phyloP scores from a whole-genome alignment of 2,113 vertebrate species.

The Labrus mixtus region DNA sequence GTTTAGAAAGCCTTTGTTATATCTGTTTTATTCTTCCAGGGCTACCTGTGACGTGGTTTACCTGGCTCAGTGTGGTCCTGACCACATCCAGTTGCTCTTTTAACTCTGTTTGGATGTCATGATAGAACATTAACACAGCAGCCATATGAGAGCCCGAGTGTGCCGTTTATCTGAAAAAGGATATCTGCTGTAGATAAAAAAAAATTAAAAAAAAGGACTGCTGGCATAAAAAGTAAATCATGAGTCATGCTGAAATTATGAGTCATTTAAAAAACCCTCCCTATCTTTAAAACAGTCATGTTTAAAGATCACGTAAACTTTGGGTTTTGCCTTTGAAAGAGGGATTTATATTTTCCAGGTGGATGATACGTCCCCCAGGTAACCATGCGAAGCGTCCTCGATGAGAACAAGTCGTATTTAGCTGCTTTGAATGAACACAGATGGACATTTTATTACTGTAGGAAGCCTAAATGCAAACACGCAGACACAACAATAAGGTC shows the following conservation, averaged over 20 bases:
- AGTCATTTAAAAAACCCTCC: conserved; percentile 65
- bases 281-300: conserved; percentile 43
- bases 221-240: conserved; percentile 53
- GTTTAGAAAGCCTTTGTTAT: conserved; percentile 7
- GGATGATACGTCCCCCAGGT: neutral
- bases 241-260: conserved; percentile 74
- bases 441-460: neutral
- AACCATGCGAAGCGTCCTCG: too few species aligned
- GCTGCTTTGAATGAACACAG: neutral
- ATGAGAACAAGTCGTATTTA: neutral
- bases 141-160: conserved; percentile 29
- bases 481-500: neutral
- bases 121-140: conserved; percentile 35
- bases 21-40: neutral
- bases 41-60: conserved; percentile 36
- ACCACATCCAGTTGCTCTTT: conserved; percentile 50
- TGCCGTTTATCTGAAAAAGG: conserved; percentile 55
- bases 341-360: neutral
- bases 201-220: conserved; percentile 6
- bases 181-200: conserved; percentile 26
- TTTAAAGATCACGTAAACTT: conserved; percentile 3
- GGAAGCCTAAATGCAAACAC: neutral
- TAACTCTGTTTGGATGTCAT: conserved; percentile 37
- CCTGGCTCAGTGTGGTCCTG: conserved; percentile 21
- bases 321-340: neutral